These are phyloP conservation scores for Aquatica leii DNA, from an alignment of 2,888 invertebrate genomes.

Conservation along the genomic window DNA sequence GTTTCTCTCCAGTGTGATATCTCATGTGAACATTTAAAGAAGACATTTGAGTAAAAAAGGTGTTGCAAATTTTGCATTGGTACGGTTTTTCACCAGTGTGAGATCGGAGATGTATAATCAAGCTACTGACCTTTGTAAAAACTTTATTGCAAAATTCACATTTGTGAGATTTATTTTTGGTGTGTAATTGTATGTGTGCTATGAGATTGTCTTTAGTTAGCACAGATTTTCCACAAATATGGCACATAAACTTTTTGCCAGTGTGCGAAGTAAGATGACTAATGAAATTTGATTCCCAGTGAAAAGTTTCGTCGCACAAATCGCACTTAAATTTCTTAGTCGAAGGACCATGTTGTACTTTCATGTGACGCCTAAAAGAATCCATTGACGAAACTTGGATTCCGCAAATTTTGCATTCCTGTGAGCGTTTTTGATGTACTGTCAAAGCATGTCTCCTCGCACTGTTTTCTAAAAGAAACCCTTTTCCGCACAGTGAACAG, in stretches of 20 bases:
- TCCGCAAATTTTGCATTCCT: conserved; percentile 49
- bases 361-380: conserved; percentile 47
- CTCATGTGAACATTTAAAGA: conserved; percentile 67
- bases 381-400: conserved; percentile 47
- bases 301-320: too few species aligned
- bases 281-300: too few species aligned
- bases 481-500: too few species aligned
- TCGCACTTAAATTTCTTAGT: too few species aligned
- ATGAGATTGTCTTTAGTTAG: conserved; percentile 50
- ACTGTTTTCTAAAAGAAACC: too few species aligned
- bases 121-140: conserved; percentile 50
- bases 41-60: conserved; percentile 66
- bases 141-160: conserved; percentile 52
- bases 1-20: conserved; percentile 68
- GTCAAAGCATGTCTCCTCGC: too few species aligned
- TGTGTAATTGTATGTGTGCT: conserved; percentile 49
- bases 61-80: conserved; percentile 51
- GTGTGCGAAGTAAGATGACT: too few species aligned
- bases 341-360: conserved; percentile 12
- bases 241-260: too few species aligned
- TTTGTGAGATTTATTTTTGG: conserved; percentile 51
- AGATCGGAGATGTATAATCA: conserved; percentile 55
- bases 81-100: conserved; percentile 59
- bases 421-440: too few species aligned
- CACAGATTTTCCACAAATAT: conserved; percentile 53